Evolutionary conservation across 2,888 invertebrate species (phyloP), one percentile per base, ranked within the genome.

Genomic region (Tricholauxania praeusta): DNA sequence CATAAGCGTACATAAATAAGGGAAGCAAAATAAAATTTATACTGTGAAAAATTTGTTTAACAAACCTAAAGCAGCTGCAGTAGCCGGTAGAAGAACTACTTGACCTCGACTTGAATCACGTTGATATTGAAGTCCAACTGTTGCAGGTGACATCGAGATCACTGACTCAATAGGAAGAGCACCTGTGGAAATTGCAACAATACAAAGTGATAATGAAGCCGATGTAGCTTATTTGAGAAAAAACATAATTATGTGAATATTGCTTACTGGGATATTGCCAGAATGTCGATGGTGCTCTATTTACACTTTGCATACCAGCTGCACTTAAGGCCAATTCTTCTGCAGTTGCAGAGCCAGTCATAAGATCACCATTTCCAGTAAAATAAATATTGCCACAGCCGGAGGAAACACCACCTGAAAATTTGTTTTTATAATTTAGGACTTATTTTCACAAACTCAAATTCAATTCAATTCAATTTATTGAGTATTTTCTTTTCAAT

Each of bases 101-200:
- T 95, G 95, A 62, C 96, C 96, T 5, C 94, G 94, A 28, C 93
- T 90, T 48, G 96, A 94, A 85, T 96, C 96, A 77, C 96, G 91
- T 67, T 95, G 93, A 82, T 96, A 90, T 88, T 96, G 96, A 87
- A 93, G 94, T 73, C 96, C 96, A 74, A 94, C 92, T 73, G 93
- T 94, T 83, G 89, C 92, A 89, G 87, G 91, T 84, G 89, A 93
- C 89, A 91, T 90, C 77, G 93, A 91, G 82, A 93, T 90, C 90
- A 93, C 91, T 81, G 92, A 92, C 86, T 93, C 93, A 90, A 93
- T 90, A 72, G 93, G 91, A 82, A 93, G 89, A 87, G 91, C 90
- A 81, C 91, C 92, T 92, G 90, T 78, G 90, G 12, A 65, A 65
- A 22, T 39, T 39, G 0, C 39, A 68, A 0, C 47, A 69, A 22